A percentile compares a stretch with the other conserved stretches of the same genome.
Evolutionary conservation across 1,140 invertebrate genomes (phyloP).

Genomic region (Pomacea maculata): DNA sequence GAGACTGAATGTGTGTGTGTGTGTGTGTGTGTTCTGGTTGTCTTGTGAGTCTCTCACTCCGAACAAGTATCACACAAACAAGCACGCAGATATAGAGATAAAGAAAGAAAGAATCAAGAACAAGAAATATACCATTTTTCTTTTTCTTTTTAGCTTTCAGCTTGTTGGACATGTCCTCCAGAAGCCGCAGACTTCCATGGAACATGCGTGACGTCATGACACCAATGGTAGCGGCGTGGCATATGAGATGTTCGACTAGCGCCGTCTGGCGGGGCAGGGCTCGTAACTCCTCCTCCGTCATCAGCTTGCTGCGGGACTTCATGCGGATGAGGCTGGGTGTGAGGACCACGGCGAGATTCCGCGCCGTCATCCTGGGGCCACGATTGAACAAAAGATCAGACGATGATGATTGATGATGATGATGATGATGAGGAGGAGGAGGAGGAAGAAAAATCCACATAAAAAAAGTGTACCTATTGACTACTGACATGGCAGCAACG

Average conservation of each 20-base stretch:
- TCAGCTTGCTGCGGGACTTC: constrained; percentile 11
- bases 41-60: too few species aligned
- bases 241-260: constrained; percentile 18
- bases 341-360: constrained; percentile 12
- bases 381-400: neutral
- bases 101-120: too few species aligned
- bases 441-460: neutral
- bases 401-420: constrained; percentile 6
- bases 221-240: neutral
- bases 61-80: too few species aligned
- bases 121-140: too few species aligned
- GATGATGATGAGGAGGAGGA: constrained; percentile 11
- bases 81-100: too few species aligned
- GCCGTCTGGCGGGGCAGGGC: constrained; percentile 13
- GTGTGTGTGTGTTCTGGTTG: too few species aligned
- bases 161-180: neutral
- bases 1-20: too few species aligned
- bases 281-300: constrained; percentile 4
- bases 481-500: neutral
- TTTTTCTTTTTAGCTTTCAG: too few species aligned
- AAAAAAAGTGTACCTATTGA: neutral
- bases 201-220: constrained; percentile 4
- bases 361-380: constrained; percentile 2
- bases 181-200: neutral
- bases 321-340: constrained; percentile 19